Evolutionary conservation across 2,113 vertebrate genomes (phyloP), one percentile per base, ranked within the genome.

Genomic region (Pelmatolapia mariae): DNA sequence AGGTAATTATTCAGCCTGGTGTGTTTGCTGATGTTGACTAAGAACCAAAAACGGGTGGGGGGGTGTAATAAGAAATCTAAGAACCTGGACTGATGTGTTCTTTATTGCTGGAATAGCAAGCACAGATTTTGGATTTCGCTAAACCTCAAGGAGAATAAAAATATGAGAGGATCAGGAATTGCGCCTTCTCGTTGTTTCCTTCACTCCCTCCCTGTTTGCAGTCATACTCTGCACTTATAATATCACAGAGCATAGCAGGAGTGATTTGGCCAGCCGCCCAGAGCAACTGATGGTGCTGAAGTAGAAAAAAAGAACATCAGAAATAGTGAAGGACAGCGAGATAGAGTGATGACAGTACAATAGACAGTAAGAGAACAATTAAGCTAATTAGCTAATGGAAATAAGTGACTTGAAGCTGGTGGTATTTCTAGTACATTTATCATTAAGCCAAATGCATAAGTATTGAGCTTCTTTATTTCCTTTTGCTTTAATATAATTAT

Each of bases 321-420:
- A 47, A 24, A 83, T 36, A 33, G 24, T 3, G 47, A 57, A 53
- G 80, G 76, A 22, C 5, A 63, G 10, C 19, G 19, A 83, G 33
- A 71, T 10, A 73, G 18, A 81, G 10, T 24, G 80, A 81, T 57
- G 50, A 80, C 63, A 63, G 57, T 16, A 83, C 82, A 87, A 40
- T 24, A 66, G 31, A 71, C 43, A 31, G 43, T 10, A 38, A 80
- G 31, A 85, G n/a, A 88, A 12, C 45, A 15, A 45, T 57, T 86
- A 73, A 91, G 66, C 68, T 89, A 93, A 89, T 95, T 96, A 94
- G 93, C 88, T 87, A 95, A 91, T 83, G 79, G 78, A 89, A 91
- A 80, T 88, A 86, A 89, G 73, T 84, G 59, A 91, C 22, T 29
- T 90, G 83, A 89, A 94, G 26, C 87, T 88, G 83, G 71, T 71